Evolutionary conservation across 2,113 vertebrate species (phyloP).

Genomic region (Pristiophorus japonicus): DNA sequence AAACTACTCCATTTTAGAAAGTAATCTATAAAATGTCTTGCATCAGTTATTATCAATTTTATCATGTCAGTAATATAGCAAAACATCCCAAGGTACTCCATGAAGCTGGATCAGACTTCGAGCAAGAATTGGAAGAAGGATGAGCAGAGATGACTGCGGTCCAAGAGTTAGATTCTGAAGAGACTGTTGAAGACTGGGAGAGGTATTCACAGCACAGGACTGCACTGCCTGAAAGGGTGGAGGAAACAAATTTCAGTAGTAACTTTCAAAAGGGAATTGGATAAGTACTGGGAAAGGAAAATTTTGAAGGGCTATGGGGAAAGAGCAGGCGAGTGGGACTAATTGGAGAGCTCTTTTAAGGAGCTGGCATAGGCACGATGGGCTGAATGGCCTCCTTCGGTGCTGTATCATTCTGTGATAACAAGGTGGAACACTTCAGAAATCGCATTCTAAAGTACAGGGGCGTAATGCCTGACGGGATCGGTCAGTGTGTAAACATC

Average conservation of each 20-base stretch:
- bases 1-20: not conserved
- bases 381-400: not conserved
- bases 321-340: not conserved
- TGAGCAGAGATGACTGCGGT: too few relatives aligned
- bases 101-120: not conserved
- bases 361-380: too few relatives aligned
- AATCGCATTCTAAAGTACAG: not conserved
- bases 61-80: not conserved
- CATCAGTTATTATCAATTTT: not conserved
- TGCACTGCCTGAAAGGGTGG: not conserved
- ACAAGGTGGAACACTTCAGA: not conserved
- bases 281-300: not conserved
- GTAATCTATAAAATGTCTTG: not conserved
- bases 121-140: not conserved
- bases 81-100: not conserved
- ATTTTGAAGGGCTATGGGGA: not conserved
- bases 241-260: not conserved
- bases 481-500: not conserved
- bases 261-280: slow-evolving; percentile 17
- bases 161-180: not conserved
- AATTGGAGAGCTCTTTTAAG: not conserved
- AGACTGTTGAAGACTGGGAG: not conserved
- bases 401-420: not conserved
- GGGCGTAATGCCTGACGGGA: not conserved
- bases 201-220: not conserved